Percentiles rank a stretch among this genome's conserved stretches.
phyloP scores from a whole-genome alignment of 2,888 invertebrate species.

The Phalangium opilio region DNA sequence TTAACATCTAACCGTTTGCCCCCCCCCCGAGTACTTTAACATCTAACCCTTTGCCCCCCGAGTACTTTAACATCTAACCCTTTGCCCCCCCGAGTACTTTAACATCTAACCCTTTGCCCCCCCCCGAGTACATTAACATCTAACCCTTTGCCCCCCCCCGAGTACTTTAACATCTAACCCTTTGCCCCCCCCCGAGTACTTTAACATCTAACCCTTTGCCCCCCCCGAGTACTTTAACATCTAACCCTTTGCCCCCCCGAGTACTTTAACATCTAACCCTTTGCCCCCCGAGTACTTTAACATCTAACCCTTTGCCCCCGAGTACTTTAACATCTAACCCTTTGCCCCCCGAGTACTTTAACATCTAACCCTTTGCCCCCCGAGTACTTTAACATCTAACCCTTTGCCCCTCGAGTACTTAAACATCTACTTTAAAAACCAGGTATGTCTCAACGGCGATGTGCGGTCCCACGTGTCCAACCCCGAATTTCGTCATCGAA shows the following conservation, averaged over 20 bases:
- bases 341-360: slow-evolving; percentile 43
- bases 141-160: slow-evolving; percentile 47
- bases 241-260: slow-evolving; percentile 47
- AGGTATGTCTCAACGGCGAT: slow-evolving; percentile 35
- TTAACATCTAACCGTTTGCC: slow-evolving; percentile 47
- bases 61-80: slow-evolving; percentile 41
- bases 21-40: slow-evolving; percentile 30
- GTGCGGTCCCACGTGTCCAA: slow-evolving; percentile 38
- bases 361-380: slow-evolving; percentile 47
- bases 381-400: slow-evolving; percentile 40
- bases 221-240: slow-evolving; percentile 30
- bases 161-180: slow-evolving; percentile 41
- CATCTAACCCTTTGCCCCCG: slow-evolving; percentile 47
- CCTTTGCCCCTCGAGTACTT: slow-evolving; percentile 42
- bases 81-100: slow-evolving; percentile 43
- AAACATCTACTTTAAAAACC: too few species aligned
- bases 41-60: slow-evolving; percentile 47
- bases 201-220: slow-evolving; percentile 47
- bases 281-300: slow-evolving; percentile 40
- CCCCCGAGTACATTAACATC: slow-evolving; percentile 30
- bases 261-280: slow-evolving; percentile 44
- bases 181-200: slow-evolving; percentile 43
- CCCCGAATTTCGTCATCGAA: slow-evolving; percentile 71
- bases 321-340: slow-evolving; percentile 41
- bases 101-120: slow-evolving; percentile 47